Conservation (phyloP, 2,888 invertebrate species). For the Teleiodes luculella region DNA sequence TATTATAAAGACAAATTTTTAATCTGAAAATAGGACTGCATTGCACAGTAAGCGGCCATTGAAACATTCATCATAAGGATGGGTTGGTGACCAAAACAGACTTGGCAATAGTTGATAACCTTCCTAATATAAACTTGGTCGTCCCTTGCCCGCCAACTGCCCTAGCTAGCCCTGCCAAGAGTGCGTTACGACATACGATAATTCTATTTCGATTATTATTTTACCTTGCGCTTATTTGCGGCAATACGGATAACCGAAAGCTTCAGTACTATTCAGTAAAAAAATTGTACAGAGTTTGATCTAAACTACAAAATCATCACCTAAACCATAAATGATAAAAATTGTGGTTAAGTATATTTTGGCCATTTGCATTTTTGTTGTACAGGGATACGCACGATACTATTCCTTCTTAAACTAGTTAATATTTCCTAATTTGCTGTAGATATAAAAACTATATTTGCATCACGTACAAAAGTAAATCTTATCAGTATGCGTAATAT, state of each 20-base stretch:
- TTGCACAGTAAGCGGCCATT: not conserved
- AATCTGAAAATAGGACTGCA: not conserved
- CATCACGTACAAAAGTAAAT: not conserved
- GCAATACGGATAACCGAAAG: slow-evolving; percentile 68
- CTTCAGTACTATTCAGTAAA: slow-evolving; percentile 16
- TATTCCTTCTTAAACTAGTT: too few species aligned
- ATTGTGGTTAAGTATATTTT: too few species aligned
- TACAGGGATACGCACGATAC: too few species aligned
- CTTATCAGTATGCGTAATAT: not conserved
- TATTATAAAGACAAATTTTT: not conserved
- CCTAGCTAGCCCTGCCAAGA: slow-evolving; percentile 53
- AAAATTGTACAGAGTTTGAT: not conserved
- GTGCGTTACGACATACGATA: slow-evolving; percentile 68
- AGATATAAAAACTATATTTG: too few species aligned
- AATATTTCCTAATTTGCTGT: too few species aligned
- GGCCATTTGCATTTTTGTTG: too few species aligned
- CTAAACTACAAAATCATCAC: not conserved
- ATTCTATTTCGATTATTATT: slow-evolving; percentile 75
- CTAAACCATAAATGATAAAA: too few species aligned
- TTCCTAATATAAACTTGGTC: slow-evolving; percentile 16
- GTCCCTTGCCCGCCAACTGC: slow-evolving; percentile 18
- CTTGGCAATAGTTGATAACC: slow-evolving; percentile 14
- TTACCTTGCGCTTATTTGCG: slow-evolving; percentile 73
- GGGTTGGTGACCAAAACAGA: slow-evolving; percentile 2
- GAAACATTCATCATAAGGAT: slow-evolving; percentile 7